Conservation (phyloP, 2,888 invertebrate genomes). For the Erebia epiphron region DNA sequence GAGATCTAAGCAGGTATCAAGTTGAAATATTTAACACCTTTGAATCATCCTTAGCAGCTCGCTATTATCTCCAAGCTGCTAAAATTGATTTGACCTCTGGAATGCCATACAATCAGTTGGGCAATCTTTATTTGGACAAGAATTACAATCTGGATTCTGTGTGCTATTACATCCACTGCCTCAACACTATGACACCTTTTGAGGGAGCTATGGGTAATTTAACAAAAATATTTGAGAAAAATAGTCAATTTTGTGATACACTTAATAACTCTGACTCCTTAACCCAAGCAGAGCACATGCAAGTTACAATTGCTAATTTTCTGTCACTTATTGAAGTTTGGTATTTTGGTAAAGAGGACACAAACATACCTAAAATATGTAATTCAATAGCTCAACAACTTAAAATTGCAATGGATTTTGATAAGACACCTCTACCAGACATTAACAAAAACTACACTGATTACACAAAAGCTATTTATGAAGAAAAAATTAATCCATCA, state of each 20-base stretch:
- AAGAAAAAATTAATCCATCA: slow-evolving; percentile 79
- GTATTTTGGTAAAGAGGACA: slow-evolving; percentile 85
- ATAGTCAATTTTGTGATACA: slow-evolving; percentile 83
- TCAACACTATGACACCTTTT: slow-evolving; percentile 90
- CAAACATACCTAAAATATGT: slow-evolving; percentile 86
- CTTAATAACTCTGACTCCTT: slow-evolving; percentile 72
- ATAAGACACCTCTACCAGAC: slow-evolving; percentile 74
- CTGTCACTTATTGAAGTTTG: slow-evolving; percentile 84
- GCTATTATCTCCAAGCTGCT: slow-evolving; percentile 94
- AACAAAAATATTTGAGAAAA: slow-evolving; percentile 87
- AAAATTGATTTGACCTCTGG: slow-evolving; percentile 90
- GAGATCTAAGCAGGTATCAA: slow-evolving; percentile 94
- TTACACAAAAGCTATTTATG: slow-evolving; percentile 73
- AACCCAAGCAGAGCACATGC: slow-evolving; percentile 77
- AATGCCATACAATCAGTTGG: slow-evolving; percentile 97
- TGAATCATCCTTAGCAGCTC: slow-evolving; percentile 87
- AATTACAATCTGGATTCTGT: slow-evolving; percentile 94
- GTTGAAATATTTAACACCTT: slow-evolving; percentile 88
- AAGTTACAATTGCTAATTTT: slow-evolving; percentile 75
- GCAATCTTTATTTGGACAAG: slow-evolving; percentile 90
- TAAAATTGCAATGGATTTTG: slow-evolving; percentile 86
- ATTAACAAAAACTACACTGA: slow-evolving; percentile 79
- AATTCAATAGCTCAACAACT: slow-evolving; percentile 88
- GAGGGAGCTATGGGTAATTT: slow-evolving; percentile 96
- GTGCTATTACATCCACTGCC: slow-evolving; percentile 94